phyloP scores from a whole-genome alignment of 2,797 vertebrate species.

The Meriones psammophilus region DNA sequence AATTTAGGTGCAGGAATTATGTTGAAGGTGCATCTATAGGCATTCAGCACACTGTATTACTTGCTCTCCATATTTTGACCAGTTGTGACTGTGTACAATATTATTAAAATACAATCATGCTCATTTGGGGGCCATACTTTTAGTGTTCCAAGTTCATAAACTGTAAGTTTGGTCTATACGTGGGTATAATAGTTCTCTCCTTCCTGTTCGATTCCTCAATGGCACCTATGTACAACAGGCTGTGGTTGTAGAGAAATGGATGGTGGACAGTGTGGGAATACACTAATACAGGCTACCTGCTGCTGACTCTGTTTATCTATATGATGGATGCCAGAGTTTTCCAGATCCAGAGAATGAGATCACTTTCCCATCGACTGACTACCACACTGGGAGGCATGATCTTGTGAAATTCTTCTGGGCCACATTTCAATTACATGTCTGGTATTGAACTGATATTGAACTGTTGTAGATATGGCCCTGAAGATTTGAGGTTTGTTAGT shows the following conservation, averaged over 20 bases:
- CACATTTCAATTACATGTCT: constrained; percentile 17
- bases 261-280: neutral
- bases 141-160: neutral
- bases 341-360: constrained; percentile 7
- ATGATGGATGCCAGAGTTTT: neutral
- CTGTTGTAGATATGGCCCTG: neutral
- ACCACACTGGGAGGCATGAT: neutral
- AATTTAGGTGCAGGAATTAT: neutral
- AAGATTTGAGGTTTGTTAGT: constrained; percentile 29
- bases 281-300: neutral
- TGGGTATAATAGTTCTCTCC: neutral
- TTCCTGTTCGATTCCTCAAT: neutral
- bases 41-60: neutral
- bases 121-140: neutral
- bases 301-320: neutral
- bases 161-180: neutral
- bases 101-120: neutral
- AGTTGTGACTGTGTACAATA: too few species aligned
- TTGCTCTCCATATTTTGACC: neutral
- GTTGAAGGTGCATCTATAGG: neutral
- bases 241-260: neutral
- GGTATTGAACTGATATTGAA: neutral
- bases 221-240: neutral
- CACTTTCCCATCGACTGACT: neutral
- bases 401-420: neutral